A percentile compares a stretch with the other conserved stretches of the same genome.
These are phyloP conservation scores for Oryctes rhinoceros DNA, from an alignment of 1,140 invertebrate genomes.

Conservation along the genomic window DNA sequence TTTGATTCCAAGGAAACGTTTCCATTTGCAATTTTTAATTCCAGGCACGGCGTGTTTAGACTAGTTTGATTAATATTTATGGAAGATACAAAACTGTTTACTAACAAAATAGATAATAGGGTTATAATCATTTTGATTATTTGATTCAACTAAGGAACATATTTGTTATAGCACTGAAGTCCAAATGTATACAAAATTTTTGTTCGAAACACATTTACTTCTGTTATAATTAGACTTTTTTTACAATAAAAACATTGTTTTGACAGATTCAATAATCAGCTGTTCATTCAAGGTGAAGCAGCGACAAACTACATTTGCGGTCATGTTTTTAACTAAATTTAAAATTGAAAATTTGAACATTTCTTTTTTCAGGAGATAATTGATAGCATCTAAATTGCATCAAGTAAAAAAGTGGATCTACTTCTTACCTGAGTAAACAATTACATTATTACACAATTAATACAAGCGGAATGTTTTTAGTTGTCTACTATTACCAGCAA, in stretches of 20 bases:
- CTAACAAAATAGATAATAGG: slow-evolving; percentile 36
- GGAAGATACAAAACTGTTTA: slow-evolving; percentile 35
- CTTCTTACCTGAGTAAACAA: too few species aligned
- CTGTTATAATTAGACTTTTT: neutral
- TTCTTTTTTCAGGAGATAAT: too few species aligned
- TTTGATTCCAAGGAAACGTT: slow-evolving; percentile 18
- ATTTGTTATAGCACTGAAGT: neutral
- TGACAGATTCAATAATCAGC: slow-evolving; percentile 36
- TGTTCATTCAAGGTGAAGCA: slow-evolving; percentile 42
- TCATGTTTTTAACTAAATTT: slow-evolving; percentile 21
- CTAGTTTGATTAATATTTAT: slow-evolving; percentile 33
- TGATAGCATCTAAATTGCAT: too few species aligned
- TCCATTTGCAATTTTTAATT: slow-evolving; percentile 28
- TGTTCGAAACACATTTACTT: slow-evolving; percentile 18
- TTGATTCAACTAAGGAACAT: slow-evolving; percentile 11
- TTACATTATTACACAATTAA: too few species aligned
- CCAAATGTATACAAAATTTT: neutral
- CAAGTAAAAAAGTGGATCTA: too few species aligned
- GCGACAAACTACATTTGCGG: slow-evolving; percentile 16
- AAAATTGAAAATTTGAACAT: neutral
- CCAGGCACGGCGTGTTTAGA: slow-evolving; percentile 4
- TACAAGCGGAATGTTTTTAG: too few species aligned
- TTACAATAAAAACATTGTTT: slow-evolving; percentile 41
- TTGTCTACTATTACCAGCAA: too few species aligned
- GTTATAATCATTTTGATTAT: slow-evolving; percentile 41